Evolutionary conservation across 2,888 invertebrate genomes (phyloP), one percentile per base, ranked within the genome.

Genomic region (Drosophila mimetica): DNA sequence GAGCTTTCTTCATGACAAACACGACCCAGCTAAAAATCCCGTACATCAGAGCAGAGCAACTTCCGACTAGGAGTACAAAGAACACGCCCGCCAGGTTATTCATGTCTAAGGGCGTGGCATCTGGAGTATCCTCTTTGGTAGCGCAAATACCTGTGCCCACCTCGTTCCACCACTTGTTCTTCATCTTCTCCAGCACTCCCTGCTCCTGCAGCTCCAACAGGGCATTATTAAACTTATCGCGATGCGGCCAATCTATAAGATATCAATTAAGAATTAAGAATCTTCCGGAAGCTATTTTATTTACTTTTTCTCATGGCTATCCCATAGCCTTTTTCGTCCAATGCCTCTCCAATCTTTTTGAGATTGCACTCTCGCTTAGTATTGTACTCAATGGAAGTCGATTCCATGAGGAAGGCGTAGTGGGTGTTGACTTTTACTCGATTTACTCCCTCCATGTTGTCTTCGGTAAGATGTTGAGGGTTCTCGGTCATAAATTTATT

Each of bases 131-230:
- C 34, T 80, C 77, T 61, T 90, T 90, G 16, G 89, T 80, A 70
- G 93, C 92, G 87, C 95, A 96, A 66, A 95, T 95, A 36, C 95
- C 95, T 16, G 95, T 95, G 79, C 95, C 93, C 90, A 95, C 95
- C 92, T 96, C 95, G 85, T 96, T 95, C 98, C 98, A 98, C 98
- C 98, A 98, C 90, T 95, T 95, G 73, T 94, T 94, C 91, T 97
- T 96, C 92, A 98, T 93, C 78, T 93, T 93, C 14, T 94, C 95
- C 70, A 98, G 93, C 64, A 93, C 93, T 34, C 97, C 97, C 44
- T 94, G 93, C 92, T 98, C 98, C 92, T 97, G 97, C 48, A 98
- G 93, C 87, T 94, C 94, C 70, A 98, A 93, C 71, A 98, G 94
- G 42, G 96, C 96, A 77, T 95, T 94, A 88, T 96, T 97, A 61